Evolutionary conservation across 2,888 invertebrate genomes (phyloP), one percentile per base, ranked within the genome.

Genomic region (Dynastes hyllus): DNA sequence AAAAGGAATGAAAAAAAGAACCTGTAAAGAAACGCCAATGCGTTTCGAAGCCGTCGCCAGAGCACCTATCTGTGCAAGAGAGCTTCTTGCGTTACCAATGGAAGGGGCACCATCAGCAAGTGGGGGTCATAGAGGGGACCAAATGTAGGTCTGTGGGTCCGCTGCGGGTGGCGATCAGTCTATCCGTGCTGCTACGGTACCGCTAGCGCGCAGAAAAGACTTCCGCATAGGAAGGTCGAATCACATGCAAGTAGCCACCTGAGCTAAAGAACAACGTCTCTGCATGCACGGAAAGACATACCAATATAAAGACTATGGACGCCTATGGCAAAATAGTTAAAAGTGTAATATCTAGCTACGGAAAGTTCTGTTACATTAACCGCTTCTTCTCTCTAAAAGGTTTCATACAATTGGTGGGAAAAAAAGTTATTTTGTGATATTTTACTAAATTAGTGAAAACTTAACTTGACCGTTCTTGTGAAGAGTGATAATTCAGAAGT

Each of bases 91-190:
- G 61, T 53, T 66, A 66, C 76, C 61, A 45, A 27, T 76, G 80
- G 76, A 76, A 79, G 77, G 77, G 79, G 79, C 80, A 79, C 81
- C 81, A 81, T 78, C 80, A 77, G 69, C 80, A 83, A 84, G 86
- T 86, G 86, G 85, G 85, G 85, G 83, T 83, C 84, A 85, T 80
- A 83, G 84, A 84, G 82, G 86, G 85, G 85, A 85, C 84, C 84
- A 83, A 87, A 88, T 87, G 87, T 88, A 88, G 88, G 88, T 88
- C 88, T 88, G 86, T 88, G 86, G 88, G 88, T 88, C 87, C 86
- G 84, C 85, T 86, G 88, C 87, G 87, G 88, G 88, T 88, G 88
- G 87, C 86, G 84, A 86, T 87, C 85, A 88, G 88, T 88, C 85
- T 85, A 86, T 85, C 85, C 86, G 86, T 86, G 86, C 86, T 85